Evolutionary conservation across 2,797 vertebrate genomes (phyloP), one percentile per base, ranked within the genome.

Genomic region (Channa striata): DNA sequence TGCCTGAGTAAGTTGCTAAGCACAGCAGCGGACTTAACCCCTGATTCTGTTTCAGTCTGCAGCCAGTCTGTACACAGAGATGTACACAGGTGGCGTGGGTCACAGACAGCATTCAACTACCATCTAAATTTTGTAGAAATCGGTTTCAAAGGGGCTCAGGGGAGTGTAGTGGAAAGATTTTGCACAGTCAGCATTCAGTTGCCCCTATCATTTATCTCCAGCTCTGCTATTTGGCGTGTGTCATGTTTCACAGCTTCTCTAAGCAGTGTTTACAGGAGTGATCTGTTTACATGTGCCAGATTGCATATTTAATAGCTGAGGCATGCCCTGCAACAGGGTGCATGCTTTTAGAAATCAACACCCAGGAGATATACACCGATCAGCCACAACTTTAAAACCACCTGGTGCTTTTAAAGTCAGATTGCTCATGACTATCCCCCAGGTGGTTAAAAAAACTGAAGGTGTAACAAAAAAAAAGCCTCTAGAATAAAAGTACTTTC

Each of bases 301-400:
- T 91, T 92, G 92, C 81, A 87, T 84, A 63, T 95, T 94, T 92
- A 91, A 89, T 89, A 92, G 87, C 88, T 84, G 89, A 88, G 86
- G 82, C 90, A 89, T 81, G 83, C 75, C 43, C 74, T 90, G 87
- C 93, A 75, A 80, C 72, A 37, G 88, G 91, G 91, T 87, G 92
- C 88, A 82, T 90, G 91, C 93, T 93, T 93, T 83, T 34, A 87
- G 94, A 95, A 95, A 94, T 95, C 92, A 95, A 93, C 92, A 95
- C 85, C 91, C 90, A 54, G 87, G 88, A 93, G 93, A 94, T 93
- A 89, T 93, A 90, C 91, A 86, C 90, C 78, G 74, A 85, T 88
- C 68, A 77, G 82, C 75, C 82, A 72, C 77, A 86, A 71, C 74
- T 83, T 89, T 81, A 83, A 74, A 75, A 48, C 21, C 59, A 62